phyloP scores from a whole-genome alignment of 2,888 invertebrate species.

The Stictocephala bisonia region DNA sequence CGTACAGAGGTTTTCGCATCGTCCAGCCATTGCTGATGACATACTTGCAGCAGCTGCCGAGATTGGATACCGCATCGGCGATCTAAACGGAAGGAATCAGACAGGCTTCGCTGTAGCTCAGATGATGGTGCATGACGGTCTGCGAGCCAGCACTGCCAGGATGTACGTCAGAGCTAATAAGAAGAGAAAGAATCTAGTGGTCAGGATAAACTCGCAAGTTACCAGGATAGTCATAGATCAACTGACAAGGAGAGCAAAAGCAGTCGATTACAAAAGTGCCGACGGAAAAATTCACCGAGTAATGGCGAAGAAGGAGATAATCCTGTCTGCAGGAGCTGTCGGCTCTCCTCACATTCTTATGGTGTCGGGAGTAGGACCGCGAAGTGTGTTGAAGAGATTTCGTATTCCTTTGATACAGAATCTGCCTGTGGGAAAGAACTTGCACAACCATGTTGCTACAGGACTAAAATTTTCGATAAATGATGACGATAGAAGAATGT shows the following conservation, averaged over 20 bases:
- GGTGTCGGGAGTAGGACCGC: constrained; percentile 75
- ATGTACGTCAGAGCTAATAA: constrained; percentile 66
- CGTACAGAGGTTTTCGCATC: constrained; percentile 64
- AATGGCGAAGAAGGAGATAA: constrained; percentile 72
- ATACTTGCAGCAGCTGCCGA: constrained; percentile 63
- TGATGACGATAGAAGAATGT: constrained; percentile 49
- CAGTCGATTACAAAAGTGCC: constrained; percentile 76
- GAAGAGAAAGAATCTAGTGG: constrained; percentile 60
- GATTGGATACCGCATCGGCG: constrained; percentile 63
- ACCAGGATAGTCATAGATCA: constrained; percentile 67
- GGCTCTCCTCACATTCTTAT: constrained; percentile 76
- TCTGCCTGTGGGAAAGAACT: constrained; percentile 69
- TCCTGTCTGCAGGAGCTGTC: constrained; percentile 75
- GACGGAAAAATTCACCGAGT: constrained; percentile 69
- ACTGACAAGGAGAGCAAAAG: constrained; percentile 72
- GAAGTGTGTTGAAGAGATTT: constrained; percentile 65
- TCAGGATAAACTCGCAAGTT: constrained; percentile 67
- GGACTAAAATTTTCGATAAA: constrained; percentile 61
- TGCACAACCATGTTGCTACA: constrained; percentile 69
- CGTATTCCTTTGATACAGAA: constrained; percentile 65
- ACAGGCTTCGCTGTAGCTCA: constrained; percentile 58
- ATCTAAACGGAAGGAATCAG: constrained; percentile 62
- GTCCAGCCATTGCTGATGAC: constrained; percentile 62
- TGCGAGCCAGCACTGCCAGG: constrained; percentile 66
- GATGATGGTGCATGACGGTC: constrained; percentile 59